Conservation (phyloP, 2,797 vertebrate species). For the Eospalax fontanierii region DNA sequence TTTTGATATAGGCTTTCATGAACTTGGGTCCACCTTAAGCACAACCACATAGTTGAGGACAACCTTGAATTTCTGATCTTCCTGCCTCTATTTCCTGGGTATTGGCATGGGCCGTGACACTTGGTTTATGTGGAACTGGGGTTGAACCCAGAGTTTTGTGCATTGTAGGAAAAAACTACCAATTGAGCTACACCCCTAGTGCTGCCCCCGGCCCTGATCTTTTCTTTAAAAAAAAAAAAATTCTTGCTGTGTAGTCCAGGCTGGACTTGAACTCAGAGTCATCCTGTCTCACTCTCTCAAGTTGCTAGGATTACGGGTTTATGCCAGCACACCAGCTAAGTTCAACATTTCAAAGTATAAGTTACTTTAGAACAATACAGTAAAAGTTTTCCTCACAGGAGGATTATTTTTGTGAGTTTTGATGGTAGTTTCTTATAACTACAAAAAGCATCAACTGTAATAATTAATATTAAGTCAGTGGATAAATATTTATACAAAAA, state of each 20-base stretch:
- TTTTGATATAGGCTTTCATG: neutral
- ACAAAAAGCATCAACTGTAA: neutral
- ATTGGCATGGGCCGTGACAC: neutral
- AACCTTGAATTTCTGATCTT: neutral
- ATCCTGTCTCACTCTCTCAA: too few species aligned
- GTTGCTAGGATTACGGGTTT: too few species aligned
- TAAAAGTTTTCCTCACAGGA: conserved; percentile 41
- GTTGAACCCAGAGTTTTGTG: too few species aligned
- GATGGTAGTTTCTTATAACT: neutral
- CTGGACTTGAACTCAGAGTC: too few species aligned
- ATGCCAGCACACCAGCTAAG: too few species aligned
- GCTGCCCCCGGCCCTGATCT: too few species aligned
- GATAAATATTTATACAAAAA: too few species aligned
- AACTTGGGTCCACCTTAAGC: neutral
- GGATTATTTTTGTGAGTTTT: conserved; percentile 38
- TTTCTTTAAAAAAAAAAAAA: too few species aligned
- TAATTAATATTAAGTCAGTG: neutral
- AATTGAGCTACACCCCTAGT: too few species aligned
- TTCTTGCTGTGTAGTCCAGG: too few species aligned
- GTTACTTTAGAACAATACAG: conserved; percentile 18
- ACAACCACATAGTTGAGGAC: neutral
- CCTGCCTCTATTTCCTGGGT: neutral
- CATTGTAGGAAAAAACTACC: too few species aligned
- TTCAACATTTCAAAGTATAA: too few species aligned
- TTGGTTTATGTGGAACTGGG: neutral